Evolutionary conservation across 23 tunicate genomes (phyloP).

Genomic region (Ascidia mentula): DNA sequence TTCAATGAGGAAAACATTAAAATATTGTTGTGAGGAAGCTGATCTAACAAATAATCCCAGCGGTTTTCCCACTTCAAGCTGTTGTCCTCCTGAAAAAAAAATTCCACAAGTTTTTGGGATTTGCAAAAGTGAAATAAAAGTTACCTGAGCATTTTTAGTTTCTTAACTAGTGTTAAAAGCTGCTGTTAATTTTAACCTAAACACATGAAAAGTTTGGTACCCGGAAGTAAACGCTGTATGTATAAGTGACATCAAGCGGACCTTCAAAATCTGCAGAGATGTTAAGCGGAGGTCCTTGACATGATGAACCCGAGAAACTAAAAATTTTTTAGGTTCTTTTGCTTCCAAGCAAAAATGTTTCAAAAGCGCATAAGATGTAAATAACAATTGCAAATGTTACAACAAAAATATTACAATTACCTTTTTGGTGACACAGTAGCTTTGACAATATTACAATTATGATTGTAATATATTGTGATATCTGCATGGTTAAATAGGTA

Average conservation of each 20-base stretch:
- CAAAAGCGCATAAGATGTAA: not conserved
- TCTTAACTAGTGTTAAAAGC: no score
- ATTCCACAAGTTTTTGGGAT: no score
- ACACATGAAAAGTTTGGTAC: no score
- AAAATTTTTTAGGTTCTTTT: no score
- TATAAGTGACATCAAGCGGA: not conserved
- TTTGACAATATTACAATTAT: constrained; percentile 41
- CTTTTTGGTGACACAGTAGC: constrained; percentile 63
- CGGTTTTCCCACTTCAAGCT: constrained; percentile 51
- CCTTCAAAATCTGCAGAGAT: not conserved
- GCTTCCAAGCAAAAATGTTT: not conserved
- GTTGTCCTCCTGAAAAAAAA: constrained; percentile 27
- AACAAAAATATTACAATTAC: constrained; percentile 5
- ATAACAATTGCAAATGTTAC: not conserved
- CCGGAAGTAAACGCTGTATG: not conserved
- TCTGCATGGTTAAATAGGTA: constrained; percentile 89
- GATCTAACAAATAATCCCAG: constrained; percentile 44
- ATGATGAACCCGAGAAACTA: not conserved
- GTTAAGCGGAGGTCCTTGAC: not conserved
- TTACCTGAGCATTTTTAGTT: no score
- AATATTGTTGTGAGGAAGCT: not conserved
- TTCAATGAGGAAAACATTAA: not conserved
- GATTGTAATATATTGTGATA: constrained; percentile 56
- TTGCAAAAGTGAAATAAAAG: no score
- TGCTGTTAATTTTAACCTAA: no score